Evolutionary conservation across 2,113 vertebrate species (phyloP).

Genomic region (Neogale vison): DNA sequence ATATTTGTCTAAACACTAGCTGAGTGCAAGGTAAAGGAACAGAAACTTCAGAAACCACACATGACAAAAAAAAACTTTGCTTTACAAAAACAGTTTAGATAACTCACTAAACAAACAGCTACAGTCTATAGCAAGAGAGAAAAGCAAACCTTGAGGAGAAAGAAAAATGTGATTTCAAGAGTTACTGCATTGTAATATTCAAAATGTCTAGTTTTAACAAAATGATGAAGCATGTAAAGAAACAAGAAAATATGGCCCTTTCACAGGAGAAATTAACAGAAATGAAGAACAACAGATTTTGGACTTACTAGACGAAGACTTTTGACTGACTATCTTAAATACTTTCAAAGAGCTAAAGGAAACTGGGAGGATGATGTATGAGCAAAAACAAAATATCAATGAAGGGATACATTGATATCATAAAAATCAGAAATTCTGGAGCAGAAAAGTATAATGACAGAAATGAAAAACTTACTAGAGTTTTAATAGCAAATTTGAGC

Average conservation of each 20-base stretch:
- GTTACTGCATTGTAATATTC: neutral
- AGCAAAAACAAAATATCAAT: neutral
- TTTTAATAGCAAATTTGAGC: neutral
- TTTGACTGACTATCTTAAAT: neutral
- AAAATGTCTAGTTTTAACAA: neutral
- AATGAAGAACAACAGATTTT: neutral
- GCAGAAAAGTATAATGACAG: neutral
- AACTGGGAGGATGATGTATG: neutral
- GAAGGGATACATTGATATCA: neutral
- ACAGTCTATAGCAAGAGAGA: neutral
- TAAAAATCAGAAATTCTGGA: neutral
- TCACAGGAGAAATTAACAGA: neutral
- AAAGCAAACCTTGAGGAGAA: neutral
- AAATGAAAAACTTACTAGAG: neutral
- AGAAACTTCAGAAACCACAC: neutral
- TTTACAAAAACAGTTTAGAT: neutral
- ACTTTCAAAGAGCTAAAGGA: neutral
- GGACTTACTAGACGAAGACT: neutral
- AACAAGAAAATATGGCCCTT: neutral
- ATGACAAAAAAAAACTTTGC: neutral
- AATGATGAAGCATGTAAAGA: neutral
- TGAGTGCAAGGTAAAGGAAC: neutral
- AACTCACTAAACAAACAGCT: neutral
- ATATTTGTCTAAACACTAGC: neutral
- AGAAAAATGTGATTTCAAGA: neutral